These are phyloP conservation scores for Argynnis bischoffii DNA, from an alignment of 2,888 invertebrate species.

Conservation along the genomic window DNA sequence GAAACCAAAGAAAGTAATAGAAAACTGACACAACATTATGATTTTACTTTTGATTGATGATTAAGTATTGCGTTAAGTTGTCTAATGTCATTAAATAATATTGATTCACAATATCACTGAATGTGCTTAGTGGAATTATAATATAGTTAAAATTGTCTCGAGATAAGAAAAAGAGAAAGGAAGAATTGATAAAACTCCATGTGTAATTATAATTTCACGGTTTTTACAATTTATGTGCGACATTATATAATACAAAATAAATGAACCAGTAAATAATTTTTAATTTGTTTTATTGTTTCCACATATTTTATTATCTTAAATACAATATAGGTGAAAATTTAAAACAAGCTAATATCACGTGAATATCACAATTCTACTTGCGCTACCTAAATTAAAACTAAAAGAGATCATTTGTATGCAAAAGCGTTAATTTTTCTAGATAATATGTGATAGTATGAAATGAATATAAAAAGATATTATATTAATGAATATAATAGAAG, in stretches of 20 bases:
- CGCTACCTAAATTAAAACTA: conserved; percentile 29
- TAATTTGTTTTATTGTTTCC: conserved; percentile 17
- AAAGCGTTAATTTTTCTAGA: conserved; percentile 26
- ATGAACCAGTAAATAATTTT: conserved; percentile 23
- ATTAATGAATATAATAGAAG: conserved; percentile 7
- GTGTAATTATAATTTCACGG: too few species aligned
- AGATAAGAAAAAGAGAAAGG: too few species aligned
- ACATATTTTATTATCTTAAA: conserved; percentile 29
- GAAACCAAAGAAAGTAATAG: conserved; percentile 61
- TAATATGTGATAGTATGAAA: conserved; percentile 4
- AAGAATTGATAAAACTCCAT: too few species aligned
- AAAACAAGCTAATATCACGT: conserved; percentile 37
- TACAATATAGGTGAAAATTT: conserved; percentile 31
- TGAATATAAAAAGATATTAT: conserved; percentile 8
- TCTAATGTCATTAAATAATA: too few species aligned
- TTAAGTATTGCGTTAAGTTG: neutral
- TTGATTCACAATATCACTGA: too few species aligned
- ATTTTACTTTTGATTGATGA: conserved; percentile 67
- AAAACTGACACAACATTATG: conserved; percentile 65
- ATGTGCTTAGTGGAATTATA: too few species aligned
- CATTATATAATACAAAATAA: conserved; percentile 22
- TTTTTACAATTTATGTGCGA: too few species aligned
- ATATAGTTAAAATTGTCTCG: too few species aligned
- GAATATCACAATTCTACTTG: conserved; percentile 38
- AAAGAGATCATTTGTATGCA: conserved; percentile 34